Base-by-base conservation (phyloP, 2,888 invertebrate species). In the Cantharis rustica region DNA sequence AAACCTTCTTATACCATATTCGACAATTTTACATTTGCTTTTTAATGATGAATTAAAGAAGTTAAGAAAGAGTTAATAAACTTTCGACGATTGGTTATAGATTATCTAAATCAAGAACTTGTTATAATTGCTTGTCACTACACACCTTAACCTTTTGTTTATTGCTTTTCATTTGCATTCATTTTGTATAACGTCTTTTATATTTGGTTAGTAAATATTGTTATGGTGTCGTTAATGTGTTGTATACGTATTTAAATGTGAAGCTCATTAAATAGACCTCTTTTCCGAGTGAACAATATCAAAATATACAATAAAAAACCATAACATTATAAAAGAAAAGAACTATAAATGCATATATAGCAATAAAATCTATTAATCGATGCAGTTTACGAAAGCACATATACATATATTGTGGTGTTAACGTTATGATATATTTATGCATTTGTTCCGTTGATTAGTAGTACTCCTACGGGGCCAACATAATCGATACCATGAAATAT, bases 71-170 rank as follows among this genome's bases (percentile, higher is more conserved):
- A 47, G 47, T 47, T 47, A 47, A 47, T 47, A 47, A 47, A 47
- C 47, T 47, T 47, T 47, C 47, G 47, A 80, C 80, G 80, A 81
- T 79, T 73, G 80, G 81, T 81, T 80, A 80, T 81, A 80, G 81
- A 80, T 81, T 81, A 81, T 81, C 47, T 80, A 80, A 81, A 79
- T 75, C 79, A 74, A 77, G 76, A 79, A 80, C 81, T 83, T 81
- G 83, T 84, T 84, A 85, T 85, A 85, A 85, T 85, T 85, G 84
- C 83, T 85, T 85, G 85, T 85, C 85, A 84, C 85, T 84, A 85
- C 84, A 85, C 84, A 81, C 84, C 81, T 71, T 77, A 81, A 76
- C 61, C 83, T 82, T 85, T 85, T 85, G 85, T 85, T 85, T 85
- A 85, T 85, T 81, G 80, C 82, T 78, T 71, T 77, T 81, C 84